phyloP scores from a whole-genome alignment of 2,797 vertebrate species.

The Phalloptychus januarius region DNA sequence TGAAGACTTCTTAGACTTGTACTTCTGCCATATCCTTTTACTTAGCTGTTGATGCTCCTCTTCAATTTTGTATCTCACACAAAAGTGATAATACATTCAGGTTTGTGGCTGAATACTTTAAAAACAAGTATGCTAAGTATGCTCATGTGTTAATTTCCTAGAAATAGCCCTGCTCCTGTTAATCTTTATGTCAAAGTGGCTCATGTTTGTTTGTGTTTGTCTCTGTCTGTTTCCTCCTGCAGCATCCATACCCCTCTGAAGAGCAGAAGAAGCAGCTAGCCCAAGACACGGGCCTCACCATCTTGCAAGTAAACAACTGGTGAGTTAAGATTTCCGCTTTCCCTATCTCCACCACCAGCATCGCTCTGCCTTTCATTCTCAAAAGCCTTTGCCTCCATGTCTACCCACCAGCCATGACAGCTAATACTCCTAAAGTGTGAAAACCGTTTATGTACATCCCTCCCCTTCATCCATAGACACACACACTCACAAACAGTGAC shows the following conservation, averaged over 20 bases:
- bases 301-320: constrained; percentile 99
- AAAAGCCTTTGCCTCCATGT: constrained; percentile 69
- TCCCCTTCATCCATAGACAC: constrained; percentile 42
- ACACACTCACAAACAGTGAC: constrained; percentile 39
- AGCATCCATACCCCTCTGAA: constrained; percentile 99
- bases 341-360: constrained; percentile 72
- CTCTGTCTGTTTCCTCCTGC: constrained; percentile 78
- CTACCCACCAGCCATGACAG: constrained; percentile 59
- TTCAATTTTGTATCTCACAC: neutral
- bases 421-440: constrained; percentile 75
- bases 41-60: neutral
- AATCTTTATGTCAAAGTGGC: constrained; percentile 40
- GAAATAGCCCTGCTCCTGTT: constrained; percentile 8
- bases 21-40: neutral
- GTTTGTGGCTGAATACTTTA: neutral
- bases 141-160: constrained; percentile 24
- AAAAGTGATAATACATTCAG: neutral
- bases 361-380: constrained; percentile 72
- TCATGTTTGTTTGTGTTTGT: constrained; percentile 47
- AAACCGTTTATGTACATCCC: constrained; percentile 77
- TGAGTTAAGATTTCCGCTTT: constrained; percentile 83
- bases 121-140: constrained; percentile 10
- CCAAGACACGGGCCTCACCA: constrained; percentile 99
- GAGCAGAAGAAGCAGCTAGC: constrained; percentile 99
- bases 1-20: neutral